Conservation (phyloP, 2,888 invertebrate species). For the Scrobipalpa costella region DNA sequence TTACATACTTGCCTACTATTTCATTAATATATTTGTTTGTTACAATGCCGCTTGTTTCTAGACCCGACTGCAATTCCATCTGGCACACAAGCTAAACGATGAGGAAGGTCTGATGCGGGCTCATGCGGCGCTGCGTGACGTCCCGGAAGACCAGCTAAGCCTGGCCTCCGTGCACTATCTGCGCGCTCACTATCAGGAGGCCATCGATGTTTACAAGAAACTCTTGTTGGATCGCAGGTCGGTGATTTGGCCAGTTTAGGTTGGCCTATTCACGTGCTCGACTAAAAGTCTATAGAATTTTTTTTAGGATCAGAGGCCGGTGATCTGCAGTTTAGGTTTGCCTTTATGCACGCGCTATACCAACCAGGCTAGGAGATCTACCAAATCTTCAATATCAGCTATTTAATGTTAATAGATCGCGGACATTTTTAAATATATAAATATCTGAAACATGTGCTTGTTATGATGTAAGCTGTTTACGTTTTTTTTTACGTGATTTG, state of each 20-base stretch:
- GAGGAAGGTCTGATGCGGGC: constrained; percentile 91
- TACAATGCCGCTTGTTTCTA: constrained; percentile 50
- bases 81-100: constrained; percentile 95
- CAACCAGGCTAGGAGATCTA: no score
- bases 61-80: constrained; percentile 93
- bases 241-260: not conserved
- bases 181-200: constrained; percentile 98
- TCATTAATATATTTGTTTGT: not conserved
- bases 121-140: constrained; percentile 92
- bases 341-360: no score
- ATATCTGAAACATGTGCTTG: no score
- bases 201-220: constrained; percentile 98
- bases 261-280: not conserved
- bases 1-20: no score
- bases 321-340: no score
- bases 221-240: constrained; percentile 95
- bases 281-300: not conserved
- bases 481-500: no score
- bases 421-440: no score
- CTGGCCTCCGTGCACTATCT: constrained; percentile 98
- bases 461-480: no score
- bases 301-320: no score
- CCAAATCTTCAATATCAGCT: no score
- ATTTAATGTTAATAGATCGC: no score
- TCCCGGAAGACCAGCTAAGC: constrained; percentile 96